Evolutionary conservation across 2,888 invertebrate genomes (phyloP), one percentile per base, ranked within the genome.

Genomic region (Rapana venosa): DNA sequence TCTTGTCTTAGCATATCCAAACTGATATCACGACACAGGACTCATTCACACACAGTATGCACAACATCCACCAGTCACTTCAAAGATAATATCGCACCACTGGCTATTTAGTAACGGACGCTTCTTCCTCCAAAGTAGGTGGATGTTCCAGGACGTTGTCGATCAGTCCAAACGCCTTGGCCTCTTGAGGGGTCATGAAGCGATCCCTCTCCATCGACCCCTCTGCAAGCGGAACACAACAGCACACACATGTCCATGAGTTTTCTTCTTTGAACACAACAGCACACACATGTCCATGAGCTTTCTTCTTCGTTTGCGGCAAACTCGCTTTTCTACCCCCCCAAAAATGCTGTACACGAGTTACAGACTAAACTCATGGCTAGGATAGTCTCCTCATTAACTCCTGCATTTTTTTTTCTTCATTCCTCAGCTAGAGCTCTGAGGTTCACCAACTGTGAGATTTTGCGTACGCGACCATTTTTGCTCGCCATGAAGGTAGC

Each of bases 151-250:
- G 96, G 87, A 99, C 98, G 96, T 98, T 98, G 96, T 99, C 99
- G 95, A 99, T 98, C 61, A 99, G 96, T 74, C 99, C 99, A 97
- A 99, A 98, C 30, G 97, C 97, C 96, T 98, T 98, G 0, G 99
- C 99, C 96, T 99, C 98, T 2, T 96, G 96, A 0, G 99, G 98
- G 90, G 97, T 97, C 98, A 99, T 98, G 94, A 99, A 99, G 94
- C 98, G 97, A 96, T 99, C 99, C 88, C 99, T 97, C 96, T 99
- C 99, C 98, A 99, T 98, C 90, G 97, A 93, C 13, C 88, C 95
- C 95, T 98, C 98, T 97, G 95, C 22, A 93, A 79, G 15, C 26
- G 20, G 1, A 35, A 17, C 35, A 0, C 30, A 32, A 36, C 35
- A 79, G 0, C 30, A 66, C 5, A 22, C 66, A 17, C 17, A 2